Base-by-base conservation (phyloP, 2,888 invertebrate genomes). In the Orthonychiurus folsomi region DNA sequence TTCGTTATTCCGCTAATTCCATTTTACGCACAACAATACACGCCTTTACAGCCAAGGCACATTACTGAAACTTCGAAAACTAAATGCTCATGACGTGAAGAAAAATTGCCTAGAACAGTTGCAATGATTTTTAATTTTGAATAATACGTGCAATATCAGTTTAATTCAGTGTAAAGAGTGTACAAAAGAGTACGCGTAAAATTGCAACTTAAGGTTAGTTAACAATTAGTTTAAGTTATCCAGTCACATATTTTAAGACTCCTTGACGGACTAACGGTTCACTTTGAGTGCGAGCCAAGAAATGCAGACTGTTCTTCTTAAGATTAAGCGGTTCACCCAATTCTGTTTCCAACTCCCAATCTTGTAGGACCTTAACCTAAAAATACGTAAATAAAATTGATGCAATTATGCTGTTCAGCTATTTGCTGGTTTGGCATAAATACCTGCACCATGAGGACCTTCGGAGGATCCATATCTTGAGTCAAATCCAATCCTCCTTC, bases 341-440 rank as follows among this genome's bases (percentile, higher is more conserved):
- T 73, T 91, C 92, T 12, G 95, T 81, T 78, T 96, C 96, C 76
- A 90, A 93, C 0, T 97, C 97, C 78, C 93, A 93, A 77, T 97
- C 93, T 55, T 84, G 81, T 55, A 93, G 75, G 76, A 94, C 95
- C 20, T 90, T 81, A 1, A 85, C 85, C 82, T 84, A 67, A 26
- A 64, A 26, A 24, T 25, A 56, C 50, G 3, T 21, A 25, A 58
- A 12, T 56, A 27, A 28, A 53, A n/a, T n/a, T n/a, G n/a, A n/a
- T n/a, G 20, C 26, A 60, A 28, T 50, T 28, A n/a, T 25, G 3
- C 50, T 25, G 3, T 37, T 27, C 20, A n/a, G 21, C 21, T 52
- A 52, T n/a, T 52, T 52, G 5, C 15, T 47, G 15, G 15, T 47
- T 15, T 47, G n/a, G 57, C n/a, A 55, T 50, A 9, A 27, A 74